Conservation (phyloP, 2,888 invertebrate genomes). For the Ctenicera cuprea region DNA sequence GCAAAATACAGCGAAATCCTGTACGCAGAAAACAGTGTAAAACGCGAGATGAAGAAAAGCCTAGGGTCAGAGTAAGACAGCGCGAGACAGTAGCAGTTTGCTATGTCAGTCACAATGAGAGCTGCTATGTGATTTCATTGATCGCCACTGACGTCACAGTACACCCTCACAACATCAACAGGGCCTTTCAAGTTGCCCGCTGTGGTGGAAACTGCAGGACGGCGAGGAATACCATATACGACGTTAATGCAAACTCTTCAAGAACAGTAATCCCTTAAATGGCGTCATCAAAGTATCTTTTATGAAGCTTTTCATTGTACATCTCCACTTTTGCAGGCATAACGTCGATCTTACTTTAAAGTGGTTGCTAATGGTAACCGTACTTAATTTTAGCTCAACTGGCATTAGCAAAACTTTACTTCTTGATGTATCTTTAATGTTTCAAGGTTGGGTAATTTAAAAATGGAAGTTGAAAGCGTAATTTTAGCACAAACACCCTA, state of each 20-base stretch:
- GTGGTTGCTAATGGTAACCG: slow-evolving; percentile 12
- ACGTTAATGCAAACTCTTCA: slow-evolving; percentile 34
- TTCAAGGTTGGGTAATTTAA: not conserved
- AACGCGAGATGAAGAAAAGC: not conserved
- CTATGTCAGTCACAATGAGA: slow-evolving; percentile 42
- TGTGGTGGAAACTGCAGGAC: slow-evolving; percentile 41
- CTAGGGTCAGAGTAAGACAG: slow-evolving; percentile 8
- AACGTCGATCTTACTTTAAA: slow-evolving; percentile 15
- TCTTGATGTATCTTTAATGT: not conserved
- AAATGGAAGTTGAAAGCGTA: slow-evolving; percentile 11
- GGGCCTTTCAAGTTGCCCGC: slow-evolving; percentile 42
- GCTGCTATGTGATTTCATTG: slow-evolving; percentile 51
- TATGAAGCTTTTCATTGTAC: slow-evolving; percentile 20
- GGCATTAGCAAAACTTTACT: not conserved
- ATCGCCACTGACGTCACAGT: slow-evolving; percentile 51
- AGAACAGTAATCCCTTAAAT: slow-evolving; percentile 34
- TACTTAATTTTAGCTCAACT: not conserved
- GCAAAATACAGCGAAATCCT: slow-evolving; percentile 32
- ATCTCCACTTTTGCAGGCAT: slow-evolving; percentile 6
- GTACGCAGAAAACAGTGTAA: slow-evolving; percentile 9
- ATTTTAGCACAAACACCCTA: slow-evolving; percentile 21
- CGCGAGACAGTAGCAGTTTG: slow-evolving; percentile 32
- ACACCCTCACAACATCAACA: slow-evolving; percentile 50
- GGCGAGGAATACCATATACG: slow-evolving; percentile 12
- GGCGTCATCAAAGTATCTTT: slow-evolving; percentile 33